Percentiles rank a stretch among this genome's conserved stretches.
Evolutionary conservation across 2,113 vertebrate genomes (phyloP).

Genomic region (Athene noctua): DNA sequence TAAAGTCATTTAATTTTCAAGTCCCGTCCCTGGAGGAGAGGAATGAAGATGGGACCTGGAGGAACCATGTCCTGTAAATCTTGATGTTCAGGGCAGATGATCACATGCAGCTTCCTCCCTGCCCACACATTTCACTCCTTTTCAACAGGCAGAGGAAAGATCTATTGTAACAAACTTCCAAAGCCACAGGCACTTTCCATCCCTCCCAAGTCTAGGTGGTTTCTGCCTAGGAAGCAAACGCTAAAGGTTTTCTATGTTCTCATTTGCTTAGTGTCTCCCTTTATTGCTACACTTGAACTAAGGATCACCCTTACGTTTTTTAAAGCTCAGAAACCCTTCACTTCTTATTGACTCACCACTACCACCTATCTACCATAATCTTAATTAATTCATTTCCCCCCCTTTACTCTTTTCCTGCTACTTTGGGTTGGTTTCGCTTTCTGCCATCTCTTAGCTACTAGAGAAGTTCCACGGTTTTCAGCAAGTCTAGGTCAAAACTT

Average conservation of each 20-base stretch:
- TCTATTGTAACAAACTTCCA: neutral
- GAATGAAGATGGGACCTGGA: neutral
- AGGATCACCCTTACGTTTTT: neutral
- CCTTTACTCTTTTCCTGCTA: neutral
- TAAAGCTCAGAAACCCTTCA: neutral
- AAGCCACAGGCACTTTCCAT: neutral
- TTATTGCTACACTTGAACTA: neutral
- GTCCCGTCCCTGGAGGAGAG: no score
- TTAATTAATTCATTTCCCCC: rapidly evolving
- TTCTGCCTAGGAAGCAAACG: neutral
- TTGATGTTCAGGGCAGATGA: neutral
- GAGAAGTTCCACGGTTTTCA: neutral
- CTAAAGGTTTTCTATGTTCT: neutral
- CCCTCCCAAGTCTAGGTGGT: neutral
- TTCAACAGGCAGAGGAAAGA: neutral
- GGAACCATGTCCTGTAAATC: neutral
- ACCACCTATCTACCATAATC: neutral
- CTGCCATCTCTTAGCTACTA: neutral
- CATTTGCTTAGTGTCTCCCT: neutral
- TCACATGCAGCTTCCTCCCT: neutral
- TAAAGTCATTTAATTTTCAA: neutral
- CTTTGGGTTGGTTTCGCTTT: neutral
- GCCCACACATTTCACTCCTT: neutral
- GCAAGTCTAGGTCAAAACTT: no score
- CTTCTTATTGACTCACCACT: neutral